A percentile compares a stretch with the other conserved stretches of the same genome.
These are phyloP conservation scores for Oncorhynchus mykiss DNA, from an alignment of 2,113 vertebrate species.

Conservation along the genomic window DNA sequence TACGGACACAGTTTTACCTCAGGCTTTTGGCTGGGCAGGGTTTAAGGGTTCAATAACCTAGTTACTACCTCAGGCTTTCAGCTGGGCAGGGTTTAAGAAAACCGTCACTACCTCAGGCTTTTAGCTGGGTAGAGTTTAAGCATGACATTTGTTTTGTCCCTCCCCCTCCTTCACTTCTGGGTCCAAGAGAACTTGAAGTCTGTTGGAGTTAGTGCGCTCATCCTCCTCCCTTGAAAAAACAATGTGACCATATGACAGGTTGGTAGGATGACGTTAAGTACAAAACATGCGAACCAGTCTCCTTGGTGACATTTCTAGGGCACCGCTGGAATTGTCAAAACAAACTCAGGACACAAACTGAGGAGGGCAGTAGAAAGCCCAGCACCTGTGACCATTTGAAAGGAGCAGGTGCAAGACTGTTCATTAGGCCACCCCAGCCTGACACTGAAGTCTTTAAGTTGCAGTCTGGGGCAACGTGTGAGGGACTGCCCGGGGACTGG, in stretches of 20 bases:
- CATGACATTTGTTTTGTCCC: slow-evolving; percentile 30
- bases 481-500: slow-evolving; percentile 62
- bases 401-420: slow-evolving; percentile 62
- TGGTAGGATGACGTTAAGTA: slow-evolving; percentile 44
- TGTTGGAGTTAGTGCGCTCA: slow-evolving; percentile 21
- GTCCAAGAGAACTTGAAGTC: neutral
- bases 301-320: no score
- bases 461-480: slow-evolving; percentile 64
- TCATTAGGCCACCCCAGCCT: slow-evolving; percentile 65
- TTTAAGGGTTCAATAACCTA: no score
- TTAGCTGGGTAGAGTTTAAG: no score
- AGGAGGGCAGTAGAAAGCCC: slow-evolving; percentile 42
- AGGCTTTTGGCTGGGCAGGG: no score
- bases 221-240: slow-evolving; percentile 16
- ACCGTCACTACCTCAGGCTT: no score
- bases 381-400: slow-evolving; percentile 60
- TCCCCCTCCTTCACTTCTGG: neutral
- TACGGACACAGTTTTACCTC: no score
- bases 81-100: slow-evolving; percentile 53
- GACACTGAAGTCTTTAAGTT: slow-evolving; percentile 70
- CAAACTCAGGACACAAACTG: slow-evolving; percentile 49
- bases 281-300: neutral
- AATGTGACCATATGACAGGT: slow-evolving; percentile 2
- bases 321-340: slow-evolving; percentile 33
- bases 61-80: slow-evolving; percentile 44